phyloP scores from a whole-genome alignment of 2,888 invertebrate species.

The Metellina segmentata region DNA sequence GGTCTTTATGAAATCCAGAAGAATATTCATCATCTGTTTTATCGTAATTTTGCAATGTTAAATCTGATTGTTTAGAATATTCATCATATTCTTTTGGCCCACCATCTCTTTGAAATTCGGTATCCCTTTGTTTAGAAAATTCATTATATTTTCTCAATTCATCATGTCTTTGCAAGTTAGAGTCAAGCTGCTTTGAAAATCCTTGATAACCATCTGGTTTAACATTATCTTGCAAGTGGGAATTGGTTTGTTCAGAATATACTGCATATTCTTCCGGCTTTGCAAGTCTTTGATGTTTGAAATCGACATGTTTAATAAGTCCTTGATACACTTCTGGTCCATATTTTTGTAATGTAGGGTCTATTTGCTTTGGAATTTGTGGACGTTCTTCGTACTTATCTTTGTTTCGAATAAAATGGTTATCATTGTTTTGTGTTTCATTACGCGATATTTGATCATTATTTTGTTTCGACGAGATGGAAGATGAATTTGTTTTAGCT shows the following conservation, averaged over 20 bases:
- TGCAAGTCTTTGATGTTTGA: not conserved
- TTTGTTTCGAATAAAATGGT: not conserved
- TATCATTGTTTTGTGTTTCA: not conserved
- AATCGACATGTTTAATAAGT: not conserved
- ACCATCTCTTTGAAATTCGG: not conserved
- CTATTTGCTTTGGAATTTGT: not conserved
- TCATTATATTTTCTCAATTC: not conserved
- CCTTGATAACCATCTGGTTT: not conserved
- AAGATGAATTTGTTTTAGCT: conserved; percentile 44
- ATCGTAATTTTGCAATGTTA: not conserved
- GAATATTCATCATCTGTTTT: not conserved
- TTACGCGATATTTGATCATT: not conserved
- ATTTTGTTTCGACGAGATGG: not conserved
- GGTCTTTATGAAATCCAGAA: not conserved
- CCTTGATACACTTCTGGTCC: not conserved
- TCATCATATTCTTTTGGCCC: not conserved
- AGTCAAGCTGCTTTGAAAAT: not conserved
- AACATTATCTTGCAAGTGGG: not conserved
- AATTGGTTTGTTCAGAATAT: not conserved
- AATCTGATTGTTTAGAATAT: not conserved
- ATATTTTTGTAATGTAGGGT: not conserved
- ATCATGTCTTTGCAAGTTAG: not conserved
- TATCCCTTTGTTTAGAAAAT: not conserved
- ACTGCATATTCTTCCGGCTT: not conserved
- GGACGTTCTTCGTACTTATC: not conserved